Evolutionary conservation across 2,113 vertebrate species (phyloP).

Genomic region (Proterorhinus semilunaris): DNA sequence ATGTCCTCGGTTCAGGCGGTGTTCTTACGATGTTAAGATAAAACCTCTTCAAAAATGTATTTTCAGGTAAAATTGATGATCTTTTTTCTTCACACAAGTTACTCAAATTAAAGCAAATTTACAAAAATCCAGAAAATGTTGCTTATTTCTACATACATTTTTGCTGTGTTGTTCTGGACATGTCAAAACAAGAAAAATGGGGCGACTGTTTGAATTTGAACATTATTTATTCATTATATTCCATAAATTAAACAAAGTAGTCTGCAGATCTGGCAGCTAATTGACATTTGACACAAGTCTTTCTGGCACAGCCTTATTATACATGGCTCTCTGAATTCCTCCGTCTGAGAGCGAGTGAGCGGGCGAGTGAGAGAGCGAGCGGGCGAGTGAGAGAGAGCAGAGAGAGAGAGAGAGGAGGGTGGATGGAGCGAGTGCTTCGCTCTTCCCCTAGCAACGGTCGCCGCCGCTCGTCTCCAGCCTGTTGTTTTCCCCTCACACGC

Average conservation of each 20-base stretch:
- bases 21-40: no score
- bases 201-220: background rate
- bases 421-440: constrained; percentile 60
- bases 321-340: constrained; percentile 29
- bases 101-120: no score
- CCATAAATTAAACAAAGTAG: background rate
- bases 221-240: constrained; percentile 9
- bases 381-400: constrained; percentile 18
- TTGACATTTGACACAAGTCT: constrained; percentile 26
- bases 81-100: no score
- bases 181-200: background rate
- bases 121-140: no score
- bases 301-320: constrained; percentile 19
- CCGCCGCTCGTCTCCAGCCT: constrained; percentile 65
- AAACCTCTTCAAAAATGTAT: no score
- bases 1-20: no score
- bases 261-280: constrained; percentile 6
- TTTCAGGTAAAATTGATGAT: no score
- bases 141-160: no score
- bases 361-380: constrained; percentile 19
- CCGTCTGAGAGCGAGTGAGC: constrained; percentile 16
- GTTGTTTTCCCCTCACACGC: constrained; percentile 54
- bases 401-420: constrained; percentile 36
- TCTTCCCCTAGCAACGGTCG: constrained; percentile 74
- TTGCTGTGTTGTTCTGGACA: background rate